phyloP scores from a whole-genome alignment of 2,113 vertebrate species.

The Leucopsar rothschildi region DNA sequence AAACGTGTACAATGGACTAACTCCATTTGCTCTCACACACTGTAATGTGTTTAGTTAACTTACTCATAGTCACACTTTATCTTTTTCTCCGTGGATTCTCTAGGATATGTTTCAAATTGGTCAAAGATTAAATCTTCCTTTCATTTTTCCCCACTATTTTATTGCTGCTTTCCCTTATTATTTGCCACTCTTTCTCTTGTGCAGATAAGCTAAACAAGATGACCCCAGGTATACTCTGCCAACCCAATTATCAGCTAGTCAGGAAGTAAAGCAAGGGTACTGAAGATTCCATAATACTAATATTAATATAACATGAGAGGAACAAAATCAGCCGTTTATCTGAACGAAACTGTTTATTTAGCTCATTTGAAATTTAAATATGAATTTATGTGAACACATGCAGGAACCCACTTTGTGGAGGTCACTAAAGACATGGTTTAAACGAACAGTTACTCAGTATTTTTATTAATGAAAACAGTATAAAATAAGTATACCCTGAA shows the following conservation, averaged over 20 bases:
- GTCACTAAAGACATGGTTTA: conserved; percentile 45
- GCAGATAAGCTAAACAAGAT: conserved; percentile 76
- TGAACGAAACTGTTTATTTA: conserved; percentile 68
- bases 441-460: conserved; percentile 10
- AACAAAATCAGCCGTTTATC: conserved; percentile 73
- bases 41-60: conserved; percentile 82
- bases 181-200: conserved; percentile 59
- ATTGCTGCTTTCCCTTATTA: conserved; percentile 69
- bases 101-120: conserved; percentile 81
- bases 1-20: conserved; percentile 87
- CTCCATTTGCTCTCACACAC: conserved; percentile 77
- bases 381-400: conserved; percentile 33
- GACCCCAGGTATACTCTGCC: conserved; percentile 60
- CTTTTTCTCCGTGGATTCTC: conserved; percentile 77
- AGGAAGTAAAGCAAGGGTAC: conserved; percentile 58
- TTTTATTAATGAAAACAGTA: background rate
- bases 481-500: background rate
- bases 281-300: conserved; percentile 65
- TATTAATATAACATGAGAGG: conserved; percentile 73
- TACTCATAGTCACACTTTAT: conserved; percentile 79
- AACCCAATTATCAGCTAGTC: conserved; percentile 74
- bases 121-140: conserved; percentile 81
- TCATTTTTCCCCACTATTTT: conserved; percentile 73
- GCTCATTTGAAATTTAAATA: conserved; percentile 77
- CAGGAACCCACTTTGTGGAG: background rate